Evolutionary conservation across 1,140 invertebrate genomes (phyloP).

Genomic region (Trichogramma pretiosum): DNA sequence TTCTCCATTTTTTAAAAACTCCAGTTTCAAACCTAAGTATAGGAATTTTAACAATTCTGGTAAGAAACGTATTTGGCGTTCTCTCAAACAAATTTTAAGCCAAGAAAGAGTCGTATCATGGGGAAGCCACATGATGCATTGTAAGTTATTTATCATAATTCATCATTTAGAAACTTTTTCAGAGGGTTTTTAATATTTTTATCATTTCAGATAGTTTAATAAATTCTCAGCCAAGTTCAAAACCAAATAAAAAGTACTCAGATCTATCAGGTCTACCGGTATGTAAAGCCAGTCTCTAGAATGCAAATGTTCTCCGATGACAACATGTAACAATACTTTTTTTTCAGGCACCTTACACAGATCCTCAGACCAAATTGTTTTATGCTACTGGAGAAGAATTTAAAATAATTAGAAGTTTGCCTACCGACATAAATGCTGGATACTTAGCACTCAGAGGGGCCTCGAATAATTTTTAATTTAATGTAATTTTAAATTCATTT

Average conservation of each 20-base stretch:
- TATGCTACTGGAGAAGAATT: slow-evolving; percentile 82
- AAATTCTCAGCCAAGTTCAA: slow-evolving; percentile 83
- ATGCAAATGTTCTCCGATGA: slow-evolving; percentile 1
- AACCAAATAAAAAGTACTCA: slow-evolving; percentile 86
- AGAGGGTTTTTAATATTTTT: slow-evolving; percentile 17
- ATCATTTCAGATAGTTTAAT: slow-evolving; percentile 64
- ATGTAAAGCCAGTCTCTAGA: too few relatives aligned
- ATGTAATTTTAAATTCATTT: too few relatives aligned
- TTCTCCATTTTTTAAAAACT: slow-evolving; percentile 37
- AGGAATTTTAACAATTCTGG: slow-evolving; percentile 43
- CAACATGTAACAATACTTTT: neutral
- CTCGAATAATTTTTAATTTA: slow-evolving; percentile 72
- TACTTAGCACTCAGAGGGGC: slow-evolving; percentile 79
- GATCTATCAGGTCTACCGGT: slow-evolving; percentile 80
- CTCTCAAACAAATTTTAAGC: slow-evolving; percentile 68
- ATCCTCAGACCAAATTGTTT: slow-evolving; percentile 80
- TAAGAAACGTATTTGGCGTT: slow-evolving; percentile 68
- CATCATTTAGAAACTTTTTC: neutral
- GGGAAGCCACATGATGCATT: slow-evolving; percentile 58
- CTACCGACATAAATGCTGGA: slow-evolving; percentile 83
- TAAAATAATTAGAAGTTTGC: slow-evolving; percentile 68
- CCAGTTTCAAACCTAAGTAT: slow-evolving; percentile 41
- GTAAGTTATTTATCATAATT: slow-evolving; percentile 42
- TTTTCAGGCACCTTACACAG: slow-evolving; percentile 70
- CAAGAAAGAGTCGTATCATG: slow-evolving; percentile 63